Evolutionary conservation across 2,113 vertebrate species (phyloP).

Genomic region (Salvelinus namaycush): DNA sequence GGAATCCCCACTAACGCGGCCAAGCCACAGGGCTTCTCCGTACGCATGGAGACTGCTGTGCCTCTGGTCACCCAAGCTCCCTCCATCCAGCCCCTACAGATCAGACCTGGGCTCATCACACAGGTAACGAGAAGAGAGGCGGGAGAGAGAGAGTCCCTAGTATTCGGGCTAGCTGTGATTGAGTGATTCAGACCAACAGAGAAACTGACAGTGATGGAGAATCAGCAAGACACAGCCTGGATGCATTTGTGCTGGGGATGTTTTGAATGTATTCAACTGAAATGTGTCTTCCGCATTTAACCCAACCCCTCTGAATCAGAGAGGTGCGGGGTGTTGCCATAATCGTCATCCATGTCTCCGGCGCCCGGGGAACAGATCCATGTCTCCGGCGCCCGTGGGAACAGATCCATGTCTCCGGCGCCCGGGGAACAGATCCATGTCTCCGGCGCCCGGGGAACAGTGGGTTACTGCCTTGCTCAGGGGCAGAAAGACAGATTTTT

Average conservation of each 20-base stretch:
- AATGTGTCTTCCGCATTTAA: too few relatives aligned
- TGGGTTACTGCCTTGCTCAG: too few relatives aligned
- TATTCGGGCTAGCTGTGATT: neutral
- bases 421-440: too few relatives aligned
- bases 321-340: too few relatives aligned
- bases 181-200: neutral
- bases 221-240: neutral
- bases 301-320: too few relatives aligned
- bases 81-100: slow-evolving; percentile 89
- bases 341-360: too few relatives aligned
- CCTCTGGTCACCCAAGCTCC: slow-evolving; percentile 92
- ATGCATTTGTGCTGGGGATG: neutral
- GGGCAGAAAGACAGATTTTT: too few relatives aligned
- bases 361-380: too few relatives aligned
- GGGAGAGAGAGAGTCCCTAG: neutral
- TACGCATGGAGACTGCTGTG: slow-evolving; percentile 90
- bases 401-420: too few relatives aligned
- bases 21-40: slow-evolving; percentile 87
- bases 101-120: slow-evolving; percentile 91
- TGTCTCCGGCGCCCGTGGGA: too few relatives aligned
- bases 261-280: neutral
- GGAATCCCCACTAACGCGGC: slow-evolving; percentile 87
- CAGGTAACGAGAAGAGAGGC: slow-evolving; percentile 76
- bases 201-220: neutral
- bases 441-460: too few relatives aligned